Base-by-base conservation (phyloP, 2,113 vertebrate species). In the Ceuthmochares aereus region DNA sequence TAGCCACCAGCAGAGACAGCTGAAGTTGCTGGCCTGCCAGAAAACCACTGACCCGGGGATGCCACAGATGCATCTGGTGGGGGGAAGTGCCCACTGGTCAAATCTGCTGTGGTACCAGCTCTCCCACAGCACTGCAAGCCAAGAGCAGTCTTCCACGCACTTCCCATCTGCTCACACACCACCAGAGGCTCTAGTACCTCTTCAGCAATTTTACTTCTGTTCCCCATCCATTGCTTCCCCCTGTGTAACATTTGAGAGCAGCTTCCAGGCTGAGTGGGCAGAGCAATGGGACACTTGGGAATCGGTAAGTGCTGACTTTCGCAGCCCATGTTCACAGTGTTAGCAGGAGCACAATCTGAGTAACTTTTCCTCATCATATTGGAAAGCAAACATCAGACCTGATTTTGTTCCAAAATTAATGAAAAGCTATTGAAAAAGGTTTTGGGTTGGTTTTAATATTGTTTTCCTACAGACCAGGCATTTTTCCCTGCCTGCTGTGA, bases 241-340 rank as follows among this genome's bases (percentile, higher is more conserved):
- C 59, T 18, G 12, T 27, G 7, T 2, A 68, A 30, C 22, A 20
- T 45, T 27, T 5, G 2, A n/a, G 77, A 84, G 32, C 16, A 64
- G 25, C 45, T 52, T 43, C 43, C 34, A 40, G 73, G 29, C 1
- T 22, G 12, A 5, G 6, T 3, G 26, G 14, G 14, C 26, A 78
- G n/a, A 34, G 26, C 1, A 4, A 6, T 15, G 15, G 18, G 40
- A 10, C 5, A 2, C 47, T 9, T 14, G 22, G 13, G 43, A 34
- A 16, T 22, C 0, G 0, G 10, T 14, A n/a, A 7, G 17, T 0
- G 0, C n/a, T 37, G 37, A 4, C 19, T 14, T 40, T 36, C 5
- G 1, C 36, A 26, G 14, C 43, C 22, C 0, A 0, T 3, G 10
- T 49, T 63, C 16, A 42, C 10, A 27, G 2, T 1, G 37, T 21